phyloP scores from a whole-genome alignment of 2,113 vertebrate species.

The Papio anubis region DNA sequence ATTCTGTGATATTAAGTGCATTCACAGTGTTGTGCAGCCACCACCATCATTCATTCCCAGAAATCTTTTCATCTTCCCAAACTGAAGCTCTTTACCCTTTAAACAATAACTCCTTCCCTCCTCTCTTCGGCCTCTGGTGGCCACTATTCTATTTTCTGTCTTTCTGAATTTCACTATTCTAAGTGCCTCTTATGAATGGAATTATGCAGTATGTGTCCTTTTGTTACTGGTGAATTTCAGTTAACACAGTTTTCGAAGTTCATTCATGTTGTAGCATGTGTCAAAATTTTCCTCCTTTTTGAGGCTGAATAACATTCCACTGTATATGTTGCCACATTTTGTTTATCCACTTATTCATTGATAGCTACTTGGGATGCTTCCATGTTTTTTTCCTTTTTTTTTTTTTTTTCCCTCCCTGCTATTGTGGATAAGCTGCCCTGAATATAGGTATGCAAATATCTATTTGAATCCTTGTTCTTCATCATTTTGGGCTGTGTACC shows the following conservation, averaged over 20 bases:
- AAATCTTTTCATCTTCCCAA: not conserved
- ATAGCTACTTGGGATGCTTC: not conserved
- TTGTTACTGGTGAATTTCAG: too few species aligned
- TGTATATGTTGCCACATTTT: not conserved
- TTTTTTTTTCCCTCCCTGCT: not conserved
- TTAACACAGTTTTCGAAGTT: too few species aligned
- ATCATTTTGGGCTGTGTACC: too few species aligned
- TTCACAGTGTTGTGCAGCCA: not conserved
- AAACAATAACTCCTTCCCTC: not conserved
- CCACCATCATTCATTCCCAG: not conserved
- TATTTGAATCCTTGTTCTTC: too few species aligned
- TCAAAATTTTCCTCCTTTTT: not conserved
- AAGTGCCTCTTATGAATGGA: too few species aligned
- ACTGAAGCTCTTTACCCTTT: not conserved
- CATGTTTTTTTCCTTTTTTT: not conserved
- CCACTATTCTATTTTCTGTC: too few species aligned
- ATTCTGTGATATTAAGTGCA: not conserved
- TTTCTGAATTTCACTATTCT: too few species aligned
- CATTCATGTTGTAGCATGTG: too few species aligned
- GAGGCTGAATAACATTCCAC: not conserved
- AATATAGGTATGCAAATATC: not conserved
- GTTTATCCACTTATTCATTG: not conserved
- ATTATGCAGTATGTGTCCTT: too few species aligned
- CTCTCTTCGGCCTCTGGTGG: too few species aligned
- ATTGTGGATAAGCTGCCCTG: not conserved